Conservation (phyloP, 1,140 invertebrate species). For the Augochlora pura region DNA sequence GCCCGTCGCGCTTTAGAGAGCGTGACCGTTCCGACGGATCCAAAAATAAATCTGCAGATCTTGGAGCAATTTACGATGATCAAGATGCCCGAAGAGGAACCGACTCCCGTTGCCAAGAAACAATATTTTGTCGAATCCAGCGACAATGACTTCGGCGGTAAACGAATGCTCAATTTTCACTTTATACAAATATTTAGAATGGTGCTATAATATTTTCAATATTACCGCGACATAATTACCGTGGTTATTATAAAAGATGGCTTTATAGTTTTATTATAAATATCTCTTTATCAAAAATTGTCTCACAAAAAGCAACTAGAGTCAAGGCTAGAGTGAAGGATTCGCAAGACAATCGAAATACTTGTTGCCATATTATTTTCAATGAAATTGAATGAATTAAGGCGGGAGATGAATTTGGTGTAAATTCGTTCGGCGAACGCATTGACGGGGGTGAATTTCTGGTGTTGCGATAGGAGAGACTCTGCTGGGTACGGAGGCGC, state of each 20-base stretch:
- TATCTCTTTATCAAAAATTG: no score
- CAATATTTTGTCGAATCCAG: slow-evolving; percentile 82
- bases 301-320: no score
- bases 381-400: no score
- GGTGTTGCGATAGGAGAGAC: slow-evolving; percentile 60
- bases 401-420: no score
- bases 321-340: no score
- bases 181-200: neutral
- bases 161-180: neutral
- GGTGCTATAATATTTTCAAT: no score
- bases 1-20: slow-evolving; percentile 65
- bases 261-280: no score
- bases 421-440: neutral
- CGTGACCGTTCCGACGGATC: slow-evolving; percentile 59
- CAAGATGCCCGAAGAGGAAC: slow-evolving; percentile 54
- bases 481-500: slow-evolving; percentile 82
- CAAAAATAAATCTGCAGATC: slow-evolving; percentile 69
- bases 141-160: slow-evolving; percentile 83
- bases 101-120: slow-evolving; percentile 54
- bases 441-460: slow-evolving; percentile 13
- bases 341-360: no score
- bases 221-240: no score
- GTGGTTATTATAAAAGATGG: no score
- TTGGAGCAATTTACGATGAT: slow-evolving; percentile 68
- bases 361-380: no score